These are phyloP conservation scores for Lycopodina hypogea DNA, from an alignment of 37 sponge, comb jelly and placozoan species.

Conservation along the genomic window DNA sequence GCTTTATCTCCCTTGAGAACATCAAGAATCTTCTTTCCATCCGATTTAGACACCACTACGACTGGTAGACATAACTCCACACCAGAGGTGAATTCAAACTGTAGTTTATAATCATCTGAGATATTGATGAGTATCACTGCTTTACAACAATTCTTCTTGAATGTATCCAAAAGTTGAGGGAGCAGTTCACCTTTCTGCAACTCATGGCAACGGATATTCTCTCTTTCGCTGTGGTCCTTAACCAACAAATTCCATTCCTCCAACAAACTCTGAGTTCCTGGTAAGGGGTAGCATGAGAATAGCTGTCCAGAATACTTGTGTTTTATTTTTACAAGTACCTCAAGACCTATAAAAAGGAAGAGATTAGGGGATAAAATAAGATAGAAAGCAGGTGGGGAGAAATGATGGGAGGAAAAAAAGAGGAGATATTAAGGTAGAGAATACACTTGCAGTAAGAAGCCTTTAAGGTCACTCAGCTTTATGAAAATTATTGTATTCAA, in stretches of 20 bases:
- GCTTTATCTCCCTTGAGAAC: conserved; percentile 18
- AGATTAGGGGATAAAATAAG: too few species aligned
- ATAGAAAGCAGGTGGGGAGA: too few species aligned
- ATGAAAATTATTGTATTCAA: too few species aligned
- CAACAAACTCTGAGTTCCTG: too few species aligned
- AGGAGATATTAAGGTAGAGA: too few species aligned
- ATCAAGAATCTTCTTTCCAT: conserved; percentile 23
- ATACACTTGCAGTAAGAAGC: too few species aligned
- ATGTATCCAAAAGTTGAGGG: conserved; percentile 1
- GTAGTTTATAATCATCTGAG: conserved; percentile 19
- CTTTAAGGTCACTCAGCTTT: too few species aligned
- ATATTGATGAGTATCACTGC: conserved; percentile 51
- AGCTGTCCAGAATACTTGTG: too few species aligned
- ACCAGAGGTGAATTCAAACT: conserved; percentile 5
- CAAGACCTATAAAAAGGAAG: too few species aligned
- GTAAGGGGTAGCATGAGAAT: too few species aligned
- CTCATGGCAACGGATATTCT: conserved; percentile 42
- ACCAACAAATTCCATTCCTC: conserved; percentile 50
- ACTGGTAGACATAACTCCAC: conserved; percentile 13
- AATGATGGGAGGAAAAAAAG: too few species aligned
- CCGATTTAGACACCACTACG: conserved; percentile 19
- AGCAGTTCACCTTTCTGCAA: conserved; percentile 28
- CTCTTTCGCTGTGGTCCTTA: conserved; percentile 7
- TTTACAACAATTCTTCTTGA: neutral
- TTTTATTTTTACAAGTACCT: too few species aligned